Conservation (phyloP, 2,797 vertebrate species). For the Periparus ater region DNA sequence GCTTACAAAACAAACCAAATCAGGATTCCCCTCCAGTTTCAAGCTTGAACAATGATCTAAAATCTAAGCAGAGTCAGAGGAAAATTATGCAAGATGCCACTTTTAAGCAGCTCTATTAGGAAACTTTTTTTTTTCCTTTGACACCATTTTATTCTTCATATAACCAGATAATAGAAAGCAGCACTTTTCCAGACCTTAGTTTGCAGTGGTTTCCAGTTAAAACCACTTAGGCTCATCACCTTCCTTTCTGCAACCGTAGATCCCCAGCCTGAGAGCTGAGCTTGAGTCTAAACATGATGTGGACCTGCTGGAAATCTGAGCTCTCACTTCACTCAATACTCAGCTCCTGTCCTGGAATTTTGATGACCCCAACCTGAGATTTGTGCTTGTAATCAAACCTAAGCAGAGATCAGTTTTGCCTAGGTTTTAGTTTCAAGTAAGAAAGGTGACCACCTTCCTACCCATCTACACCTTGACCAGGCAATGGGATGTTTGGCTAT, state of each 20-base stretch:
- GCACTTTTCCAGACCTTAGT: background rate
- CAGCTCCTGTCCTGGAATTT: background rate
- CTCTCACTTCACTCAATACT: background rate
- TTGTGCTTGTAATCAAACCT: conserved; percentile 2
- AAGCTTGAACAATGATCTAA: background rate
- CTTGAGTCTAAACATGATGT: background rate
- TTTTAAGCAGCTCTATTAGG: background rate
- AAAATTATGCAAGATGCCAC: background rate
- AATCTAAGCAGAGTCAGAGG: background rate
- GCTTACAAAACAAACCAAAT: background rate
- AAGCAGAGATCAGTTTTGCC: background rate
- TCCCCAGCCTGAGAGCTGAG: background rate
- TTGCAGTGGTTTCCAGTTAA: background rate
- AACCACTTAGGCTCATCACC: background rate
- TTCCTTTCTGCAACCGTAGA: background rate
- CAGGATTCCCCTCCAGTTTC: background rate
- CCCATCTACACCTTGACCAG: background rate
- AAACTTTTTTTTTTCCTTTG: background rate
- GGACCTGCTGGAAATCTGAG: conserved; percentile 9
- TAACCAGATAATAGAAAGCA: background rate
- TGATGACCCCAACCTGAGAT: conserved; percentile 32
- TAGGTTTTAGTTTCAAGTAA: background rate
- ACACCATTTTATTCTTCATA: background rate
- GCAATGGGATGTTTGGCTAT: background rate
- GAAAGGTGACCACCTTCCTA: background rate